Base-by-base conservation (phyloP, 2,888 invertebrate species). In the Esperia sulphurella region DNA sequence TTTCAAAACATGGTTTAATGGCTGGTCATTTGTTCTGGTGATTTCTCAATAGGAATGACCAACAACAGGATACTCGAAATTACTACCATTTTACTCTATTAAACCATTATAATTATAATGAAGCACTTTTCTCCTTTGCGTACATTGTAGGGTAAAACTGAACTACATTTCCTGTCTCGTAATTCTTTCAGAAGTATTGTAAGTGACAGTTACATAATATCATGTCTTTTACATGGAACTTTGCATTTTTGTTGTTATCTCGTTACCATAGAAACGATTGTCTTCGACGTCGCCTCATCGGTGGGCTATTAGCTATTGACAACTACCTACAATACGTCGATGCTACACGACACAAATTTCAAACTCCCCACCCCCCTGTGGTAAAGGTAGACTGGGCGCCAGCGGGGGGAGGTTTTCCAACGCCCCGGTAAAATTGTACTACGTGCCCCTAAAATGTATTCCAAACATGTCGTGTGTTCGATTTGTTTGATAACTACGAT, bases 221-320 rank as follows among this genome's bases (percentile, higher is more conserved):
- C 45, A 42, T 53, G 49, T 52, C 47, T 52, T 45, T 28, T 37
- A 12, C 28, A 12, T 43, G 43, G 41, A 21, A 13, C 52, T 61
- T 60, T 65, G 68, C 68, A 71, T 68, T 72, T 75, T 70, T 87
- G 85, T 87, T 87, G 85, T 74, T 62, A 65, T 60, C 63, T 53
- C 54, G 87, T 87, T 61, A 63, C 73, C 83, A 59, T 56, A 83
- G 75, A 61, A 64, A 84, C 82, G 72, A 72, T 79, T 81, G 84
- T 87, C 86, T 87, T 85, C 71, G 68, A 75, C 71, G 42, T 69
- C 68, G 75, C 68, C 63, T 79, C 79, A 77, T 76, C 77, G 78
- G 61, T 63, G 53, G 62, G 63, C 78, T 78, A 85, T 83, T 81
- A 84, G 79, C 73, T 80, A 81, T 84, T 83, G 86, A 87, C 86